A percentile compares a stretch with the other conserved stretches of the same genome.
phyloP scores from a whole-genome alignment of 2,888 invertebrate species.

The Adelphocoris suturalis region DNA sequence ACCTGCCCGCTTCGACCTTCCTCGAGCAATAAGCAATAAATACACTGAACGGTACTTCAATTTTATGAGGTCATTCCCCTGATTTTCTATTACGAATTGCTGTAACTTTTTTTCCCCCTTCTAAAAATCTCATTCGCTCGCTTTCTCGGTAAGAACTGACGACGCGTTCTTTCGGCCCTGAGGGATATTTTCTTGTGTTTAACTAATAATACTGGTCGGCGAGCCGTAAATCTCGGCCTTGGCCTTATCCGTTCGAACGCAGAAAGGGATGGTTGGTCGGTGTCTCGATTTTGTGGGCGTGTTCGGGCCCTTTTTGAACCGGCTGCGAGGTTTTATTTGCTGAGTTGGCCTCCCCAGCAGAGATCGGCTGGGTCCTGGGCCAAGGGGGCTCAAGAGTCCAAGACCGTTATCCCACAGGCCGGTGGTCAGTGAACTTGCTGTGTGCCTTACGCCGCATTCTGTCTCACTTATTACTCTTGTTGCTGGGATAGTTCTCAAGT shows the following conservation, averaged over 20 bases:
- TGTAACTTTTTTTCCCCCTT: background rate
- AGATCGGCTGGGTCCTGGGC: background rate
- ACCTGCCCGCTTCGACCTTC: background rate
- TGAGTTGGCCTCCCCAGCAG: too few relatives aligned
- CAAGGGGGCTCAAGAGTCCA: background rate
- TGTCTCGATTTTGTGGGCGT: background rate
- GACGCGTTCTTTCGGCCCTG: background rate
- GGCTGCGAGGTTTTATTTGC: background rate
- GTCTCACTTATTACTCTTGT: background rate
- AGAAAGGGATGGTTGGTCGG: background rate
- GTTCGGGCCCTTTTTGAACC: background rate
- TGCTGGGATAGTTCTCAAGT: background rate
- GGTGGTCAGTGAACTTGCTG: conserved; percentile 60
- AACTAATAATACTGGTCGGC: background rate
- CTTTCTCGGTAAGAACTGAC: background rate
- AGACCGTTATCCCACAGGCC: conserved; percentile 7
- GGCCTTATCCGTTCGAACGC: background rate
- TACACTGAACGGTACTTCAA: background rate
- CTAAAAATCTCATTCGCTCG: background rate
- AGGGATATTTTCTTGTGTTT: background rate
- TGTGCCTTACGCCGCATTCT: conserved; percentile 33
- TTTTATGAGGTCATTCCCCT: conserved; percentile 8
- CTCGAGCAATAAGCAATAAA: background rate
- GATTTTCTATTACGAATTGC: background rate
- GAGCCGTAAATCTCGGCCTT: background rate